Evolutionary conservation across 2,113 vertebrate species (phyloP).

Genomic region (Halichoerus grypus): DNA sequence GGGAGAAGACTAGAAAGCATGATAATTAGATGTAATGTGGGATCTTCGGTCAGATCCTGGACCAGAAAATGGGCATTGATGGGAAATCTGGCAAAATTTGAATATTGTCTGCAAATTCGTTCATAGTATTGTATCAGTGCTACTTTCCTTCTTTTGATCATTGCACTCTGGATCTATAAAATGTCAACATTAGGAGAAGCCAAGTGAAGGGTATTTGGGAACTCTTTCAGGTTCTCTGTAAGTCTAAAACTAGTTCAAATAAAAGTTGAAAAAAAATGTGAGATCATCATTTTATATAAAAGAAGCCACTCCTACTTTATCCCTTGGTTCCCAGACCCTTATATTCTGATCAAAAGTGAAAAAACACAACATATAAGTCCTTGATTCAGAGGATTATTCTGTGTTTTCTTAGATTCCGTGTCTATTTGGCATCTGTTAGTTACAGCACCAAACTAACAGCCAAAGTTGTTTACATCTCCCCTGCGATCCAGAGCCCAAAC

Average conservation of each 20-base stretch:
- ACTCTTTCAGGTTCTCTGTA: neutral
- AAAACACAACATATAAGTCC: neutral
- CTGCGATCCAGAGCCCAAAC: neutral
- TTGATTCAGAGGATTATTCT: neutral
- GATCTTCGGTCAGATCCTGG: neutral
- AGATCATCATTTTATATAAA: neutral
- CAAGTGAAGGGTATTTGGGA: neutral
- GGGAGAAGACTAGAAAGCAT: neutral
- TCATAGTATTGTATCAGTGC: neutral
- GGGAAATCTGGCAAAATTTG: neutral
- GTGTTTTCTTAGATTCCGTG: neutral
- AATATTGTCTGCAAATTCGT: neutral
- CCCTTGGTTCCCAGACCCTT: neutral
- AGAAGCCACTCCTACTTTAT: neutral
- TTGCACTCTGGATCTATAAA: neutral
- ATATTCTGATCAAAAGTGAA: neutral
- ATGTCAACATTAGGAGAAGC: neutral
- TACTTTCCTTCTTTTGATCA: neutral
- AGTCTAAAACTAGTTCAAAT: neutral
- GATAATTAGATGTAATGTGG: neutral
- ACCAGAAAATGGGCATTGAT: neutral
- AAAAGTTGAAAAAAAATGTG: neutral
- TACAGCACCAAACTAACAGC: neutral
- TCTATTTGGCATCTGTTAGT: neutral
- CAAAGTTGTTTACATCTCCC: neutral